Evolutionary conservation across 1,140 invertebrate species (phyloP).

Genomic region (Aphaenogaster floridana): DNA sequence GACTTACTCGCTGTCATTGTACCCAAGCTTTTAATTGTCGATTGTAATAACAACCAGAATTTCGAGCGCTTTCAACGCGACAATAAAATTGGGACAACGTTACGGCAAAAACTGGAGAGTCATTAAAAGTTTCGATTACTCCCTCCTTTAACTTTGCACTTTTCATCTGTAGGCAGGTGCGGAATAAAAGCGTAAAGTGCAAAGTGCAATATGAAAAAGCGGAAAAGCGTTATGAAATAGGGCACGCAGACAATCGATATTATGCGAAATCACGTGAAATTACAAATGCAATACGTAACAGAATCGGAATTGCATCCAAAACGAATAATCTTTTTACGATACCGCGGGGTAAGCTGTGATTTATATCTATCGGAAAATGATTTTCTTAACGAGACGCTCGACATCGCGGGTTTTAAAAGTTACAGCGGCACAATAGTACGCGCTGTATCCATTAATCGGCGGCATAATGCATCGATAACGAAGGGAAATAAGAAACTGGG

Average conservation of each 20-base stretch:
- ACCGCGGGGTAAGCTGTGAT: background rate
- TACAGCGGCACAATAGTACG: constrained; percentile 4
- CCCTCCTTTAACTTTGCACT: constrained; percentile 11
- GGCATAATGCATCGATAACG: constrained; percentile 52
- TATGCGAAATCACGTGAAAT: constrained; percentile 1
- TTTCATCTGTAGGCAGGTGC: constrained; percentile 31
- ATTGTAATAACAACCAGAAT: background rate
- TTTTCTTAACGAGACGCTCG: constrained; percentile 25
- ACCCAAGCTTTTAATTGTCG: background rate
- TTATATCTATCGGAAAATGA: constrained; percentile 47
- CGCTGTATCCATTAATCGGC: constrained; percentile 46
- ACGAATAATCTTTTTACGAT: constrained; percentile 24
- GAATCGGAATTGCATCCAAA: constrained; percentile 37
- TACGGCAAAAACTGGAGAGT: background rate
- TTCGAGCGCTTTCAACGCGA: background rate
- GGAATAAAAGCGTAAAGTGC: background rate
- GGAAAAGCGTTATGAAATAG: background rate
- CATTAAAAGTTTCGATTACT: constrained; percentile 51
- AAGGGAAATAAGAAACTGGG: constrained; percentile 44
- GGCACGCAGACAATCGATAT: background rate
- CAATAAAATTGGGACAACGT: constrained; percentile 6
- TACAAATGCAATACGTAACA: constrained; percentile 35
- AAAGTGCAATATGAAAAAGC: constrained; percentile 2
- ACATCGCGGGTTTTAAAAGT: constrained; percentile 4
- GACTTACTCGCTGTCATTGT: background rate